Conservation (phyloP, 2,888 invertebrate species). For the Sinohyriopsis cumingii region DNA sequence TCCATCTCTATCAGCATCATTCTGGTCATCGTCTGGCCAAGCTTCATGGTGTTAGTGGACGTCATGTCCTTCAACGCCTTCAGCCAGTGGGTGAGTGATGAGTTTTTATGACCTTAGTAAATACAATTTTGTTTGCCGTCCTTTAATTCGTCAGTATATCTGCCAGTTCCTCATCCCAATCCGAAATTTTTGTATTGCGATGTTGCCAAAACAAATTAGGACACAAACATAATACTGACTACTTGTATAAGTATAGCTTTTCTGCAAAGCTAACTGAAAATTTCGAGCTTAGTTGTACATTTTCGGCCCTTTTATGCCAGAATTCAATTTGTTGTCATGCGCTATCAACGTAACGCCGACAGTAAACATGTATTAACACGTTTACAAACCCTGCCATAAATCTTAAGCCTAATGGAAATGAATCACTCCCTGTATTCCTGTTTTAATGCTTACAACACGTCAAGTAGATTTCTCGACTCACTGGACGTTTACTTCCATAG, state of each 20-base stretch:
- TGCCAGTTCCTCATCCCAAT: background rate
- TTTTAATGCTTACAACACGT: no score
- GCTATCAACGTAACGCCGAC: no score
- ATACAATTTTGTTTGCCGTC: background rate
- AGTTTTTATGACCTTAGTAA: background rate
- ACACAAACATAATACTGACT: background rate
- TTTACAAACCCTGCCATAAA: no score
- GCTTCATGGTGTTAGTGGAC: constrained; percentile 47
- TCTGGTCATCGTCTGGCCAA: constrained; percentile 64
- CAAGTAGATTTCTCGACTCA: background rate
- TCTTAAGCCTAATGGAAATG: no score
- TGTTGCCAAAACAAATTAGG: background rate
- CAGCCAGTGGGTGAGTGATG: constrained; percentile 57
- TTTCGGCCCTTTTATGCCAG: no score
- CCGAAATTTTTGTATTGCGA: background rate
- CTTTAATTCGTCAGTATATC: background rate
- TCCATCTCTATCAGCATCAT: constrained; percentile 46
- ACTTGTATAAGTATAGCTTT: no score
- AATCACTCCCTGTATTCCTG: no score
- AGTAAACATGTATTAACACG: no score
- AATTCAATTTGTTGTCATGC: no score
- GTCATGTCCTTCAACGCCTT: constrained; percentile 53
- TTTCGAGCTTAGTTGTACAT: no score
- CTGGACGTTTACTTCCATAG: background rate
- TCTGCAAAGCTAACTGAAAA: no score